phyloP scores from a whole-genome alignment of 2,888 invertebrate species.

The Hirtodrosophila duncani region DNA sequence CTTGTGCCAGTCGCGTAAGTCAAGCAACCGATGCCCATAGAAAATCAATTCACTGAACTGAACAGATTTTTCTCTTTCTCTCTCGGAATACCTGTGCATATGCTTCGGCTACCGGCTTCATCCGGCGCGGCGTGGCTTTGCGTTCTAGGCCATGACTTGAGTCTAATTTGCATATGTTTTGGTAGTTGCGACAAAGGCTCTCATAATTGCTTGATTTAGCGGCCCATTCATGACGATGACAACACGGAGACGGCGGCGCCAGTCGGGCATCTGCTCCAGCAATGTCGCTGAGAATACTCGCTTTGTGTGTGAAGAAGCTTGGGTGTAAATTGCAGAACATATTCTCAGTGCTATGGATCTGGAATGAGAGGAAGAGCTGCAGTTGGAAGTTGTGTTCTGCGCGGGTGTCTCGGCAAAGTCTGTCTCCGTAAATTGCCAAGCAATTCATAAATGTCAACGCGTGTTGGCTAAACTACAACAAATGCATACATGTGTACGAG shows the following conservation, averaged over 20 bases:
- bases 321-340: slow-evolving; percentile 71
- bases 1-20: slow-evolving; percentile 58
- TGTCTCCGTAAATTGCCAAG: slow-evolving; percentile 69
- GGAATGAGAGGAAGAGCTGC: neutral
- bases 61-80: slow-evolving; percentile 59
- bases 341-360: no score
- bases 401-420: slow-evolving; percentile 52
- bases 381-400: slow-evolving; percentile 14
- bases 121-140: slow-evolving; percentile 23
- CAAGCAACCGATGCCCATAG: slow-evolving; percentile 56
- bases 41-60: slow-evolving; percentile 67
- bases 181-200: slow-evolving; percentile 71
- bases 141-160: slow-evolving; percentile 22
- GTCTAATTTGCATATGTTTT: slow-evolving; percentile 68
- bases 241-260: slow-evolving; percentile 48
- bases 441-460: slow-evolving; percentile 75
- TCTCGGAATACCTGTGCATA: neutral
- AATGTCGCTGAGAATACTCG: slow-evolving; percentile 1
- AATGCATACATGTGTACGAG: slow-evolving; percentile 74
- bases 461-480: slow-evolving; percentile 41
- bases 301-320: slow-evolving; percentile 2
- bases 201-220: slow-evolving; percentile 77
- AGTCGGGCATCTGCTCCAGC: slow-evolving; percentile 32
- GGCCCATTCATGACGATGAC: slow-evolving; percentile 65
- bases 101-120: neutral